Percentiles rank a stretch among this genome's conserved stretches.
phyloP scores from a whole-genome alignment of 2,888 invertebrate genomes.

The Lithophane ornitopus region DNA sequence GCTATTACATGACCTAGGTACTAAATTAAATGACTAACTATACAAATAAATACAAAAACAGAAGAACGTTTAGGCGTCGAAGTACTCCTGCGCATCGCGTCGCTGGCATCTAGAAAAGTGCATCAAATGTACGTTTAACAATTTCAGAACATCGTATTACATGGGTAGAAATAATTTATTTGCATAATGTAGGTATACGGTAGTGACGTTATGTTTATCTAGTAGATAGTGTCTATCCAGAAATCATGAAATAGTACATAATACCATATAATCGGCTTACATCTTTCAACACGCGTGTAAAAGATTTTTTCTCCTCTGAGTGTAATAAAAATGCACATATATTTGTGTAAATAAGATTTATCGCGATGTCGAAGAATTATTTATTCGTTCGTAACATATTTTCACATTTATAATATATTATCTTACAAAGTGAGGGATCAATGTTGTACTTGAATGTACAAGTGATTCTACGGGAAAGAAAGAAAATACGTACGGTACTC shows the following conservation, averaged over 20 bases:
- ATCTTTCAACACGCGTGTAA: constrained; percentile 13
- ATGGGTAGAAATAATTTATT: background rate
- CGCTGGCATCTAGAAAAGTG: too few species aligned
- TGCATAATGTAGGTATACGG: background rate
- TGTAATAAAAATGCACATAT: constrained; percentile 42
- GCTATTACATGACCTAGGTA: too few species aligned
- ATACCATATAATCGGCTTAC: background rate
- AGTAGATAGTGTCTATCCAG: background rate
- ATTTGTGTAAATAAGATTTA: constrained; percentile 50
- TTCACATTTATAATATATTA: background rate
- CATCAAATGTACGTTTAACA: too few species aligned
- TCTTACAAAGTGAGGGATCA: constrained; percentile 28
- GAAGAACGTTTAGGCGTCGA: too few species aligned
- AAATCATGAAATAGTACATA: background rate
- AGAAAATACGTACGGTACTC: too few species aligned
- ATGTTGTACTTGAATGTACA: background rate
- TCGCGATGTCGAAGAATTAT: constrained; percentile 38
- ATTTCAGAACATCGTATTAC: background rate
- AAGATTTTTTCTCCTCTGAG: background rate
- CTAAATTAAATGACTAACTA: too few species aligned
- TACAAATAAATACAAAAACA: too few species aligned
- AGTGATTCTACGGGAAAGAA: background rate
- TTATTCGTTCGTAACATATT: constrained; percentile 32
- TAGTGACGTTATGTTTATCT: too few species aligned
- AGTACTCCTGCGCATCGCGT: too few species aligned